Evolutionary conservation across 2,888 invertebrate species (phyloP), one percentile per base, ranked within the genome.

Genomic region (Biston betularia): DNA sequence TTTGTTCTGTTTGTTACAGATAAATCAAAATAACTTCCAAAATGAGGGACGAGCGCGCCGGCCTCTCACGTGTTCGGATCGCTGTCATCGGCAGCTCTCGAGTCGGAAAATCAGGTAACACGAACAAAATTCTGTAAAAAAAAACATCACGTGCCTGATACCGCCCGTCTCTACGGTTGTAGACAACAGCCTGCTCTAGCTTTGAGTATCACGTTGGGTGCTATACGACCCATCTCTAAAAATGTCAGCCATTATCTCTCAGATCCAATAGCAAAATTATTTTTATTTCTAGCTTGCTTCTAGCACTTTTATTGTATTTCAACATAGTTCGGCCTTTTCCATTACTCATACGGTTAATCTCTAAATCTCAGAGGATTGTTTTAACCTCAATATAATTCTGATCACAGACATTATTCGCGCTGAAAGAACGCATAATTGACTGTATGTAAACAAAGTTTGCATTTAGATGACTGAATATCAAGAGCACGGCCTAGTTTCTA

Each of bases 71-170:
- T 79, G 96, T 96, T 68, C 95, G 96, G 76, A 95, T 97, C 77
- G 96, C 96, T 61, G 96, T 97, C 74, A 95, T 97, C 77, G 97
- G 97, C 78, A 96, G 96, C 90, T 95, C 96, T 67, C 95, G 96
- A 90, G 97, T 97, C 78, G 97, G 97, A 82, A 97, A 97, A 95
- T 96, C 97, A 88, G 97, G 96, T 97, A 93, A 94, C 91, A 65
- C 60, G 68, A 73, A 71, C 62, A 60, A 63, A 10, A 44, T 35
- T 35, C 11, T 14, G 24, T 38, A 12, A 46, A 9, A 52, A 56
- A n/a, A n/a, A 67, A 48, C 33, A 52, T 50, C 40, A 56, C 57
- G 59, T 45, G 54, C 42, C 40, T 53, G 8, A 40, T n/a, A 11
- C 2, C 33, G 2, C 10, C n/a, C 1, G 7, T 42, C 0, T n/a